phyloP scores from a whole-genome alignment of 1,140 invertebrate species.

The Ceratitis capitata region DNA sequence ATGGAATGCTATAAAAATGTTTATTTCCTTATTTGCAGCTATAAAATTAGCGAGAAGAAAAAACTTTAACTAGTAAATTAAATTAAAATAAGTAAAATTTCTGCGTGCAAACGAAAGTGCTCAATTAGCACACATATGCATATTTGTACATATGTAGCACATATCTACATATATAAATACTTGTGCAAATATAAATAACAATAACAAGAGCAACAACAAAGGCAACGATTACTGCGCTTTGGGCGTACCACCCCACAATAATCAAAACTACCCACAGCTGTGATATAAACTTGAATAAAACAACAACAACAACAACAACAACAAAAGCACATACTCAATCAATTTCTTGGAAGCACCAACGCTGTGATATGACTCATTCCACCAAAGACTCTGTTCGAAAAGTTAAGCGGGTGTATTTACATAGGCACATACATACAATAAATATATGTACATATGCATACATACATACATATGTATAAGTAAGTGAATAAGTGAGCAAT shows the following conservation, averaged over 20 bases:
- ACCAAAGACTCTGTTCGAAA: background rate
- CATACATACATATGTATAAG: background rate
- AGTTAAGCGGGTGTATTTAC: too few species aligned
- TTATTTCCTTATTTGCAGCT: too few species aligned
- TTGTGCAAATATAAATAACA: background rate
- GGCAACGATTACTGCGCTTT: background rate
- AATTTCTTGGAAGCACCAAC: constrained; percentile 32
- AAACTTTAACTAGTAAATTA: too few species aligned
- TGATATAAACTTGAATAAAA: background rate
- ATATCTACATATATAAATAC: too few species aligned
- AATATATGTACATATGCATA: too few species aligned
- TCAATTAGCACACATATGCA: too few species aligned
- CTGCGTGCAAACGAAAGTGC: too few species aligned
- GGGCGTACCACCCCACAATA: background rate
- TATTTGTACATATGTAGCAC: too few species aligned
- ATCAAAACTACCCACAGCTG: background rate
- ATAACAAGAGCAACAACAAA: background rate
- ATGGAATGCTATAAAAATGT: background rate
- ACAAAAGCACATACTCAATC: background rate
- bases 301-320: background rate
- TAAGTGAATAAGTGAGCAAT: background rate
- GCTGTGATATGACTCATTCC: constrained; percentile 1
- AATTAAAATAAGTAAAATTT: too few species aligned
- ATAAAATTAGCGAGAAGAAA: too few species aligned
- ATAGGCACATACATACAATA: background rate